Base-by-base conservation (phyloP, 64 coral and sea anemone species). In the Montipora foliosa region DNA sequence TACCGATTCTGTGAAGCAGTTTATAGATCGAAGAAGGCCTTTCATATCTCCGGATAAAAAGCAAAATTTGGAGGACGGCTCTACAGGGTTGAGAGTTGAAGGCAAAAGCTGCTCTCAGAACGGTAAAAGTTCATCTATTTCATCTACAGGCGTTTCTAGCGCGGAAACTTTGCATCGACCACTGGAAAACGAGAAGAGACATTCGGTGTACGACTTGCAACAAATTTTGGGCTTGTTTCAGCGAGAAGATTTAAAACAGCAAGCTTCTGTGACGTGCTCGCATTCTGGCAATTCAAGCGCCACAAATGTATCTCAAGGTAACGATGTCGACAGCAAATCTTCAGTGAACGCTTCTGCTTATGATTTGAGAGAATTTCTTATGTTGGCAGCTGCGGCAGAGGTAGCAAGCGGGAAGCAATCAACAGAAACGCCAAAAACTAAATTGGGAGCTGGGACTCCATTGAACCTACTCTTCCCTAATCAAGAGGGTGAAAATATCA, bases 171-270 rank as follows among this genome's bases (percentile, higher is more conserved):
- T 93, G 24, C n/a, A 78, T 5, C 20, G 14, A 66, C 84, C 83
- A 11, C 20, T 53, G 55, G 1, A 67, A 5, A 48, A 60, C 7
- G 89, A 62, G 44, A 97, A 97, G 67, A 94, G 92, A 48, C 48
- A 73, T 37, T 97, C 92, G 1, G 50, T 97, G 57, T 97, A 94
- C 60, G 89, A 97, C 44, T 75, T 97, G 8, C 89, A 97, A 45
- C 95, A 97, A 89, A 94, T 94, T 84, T 80, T 94, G 47, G 75
- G 88, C 8, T 51, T 94, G 75, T 60, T 97, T 47, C 94, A 97
- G 24, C 76, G 46, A 19, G 92, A 97, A 21, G 89, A 88, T 78
- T 51, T 72, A 21, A 61, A 47, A n/a, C 70, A 24, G 48, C 77
- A 48, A 37, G 58, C 87, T 20, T 20, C 68, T 8, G 58, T 20